These are phyloP conservation scores for Neodiprion lecontei DNA, from an alignment of 1,140 invertebrate species.

Conservation along the genomic window DNA sequence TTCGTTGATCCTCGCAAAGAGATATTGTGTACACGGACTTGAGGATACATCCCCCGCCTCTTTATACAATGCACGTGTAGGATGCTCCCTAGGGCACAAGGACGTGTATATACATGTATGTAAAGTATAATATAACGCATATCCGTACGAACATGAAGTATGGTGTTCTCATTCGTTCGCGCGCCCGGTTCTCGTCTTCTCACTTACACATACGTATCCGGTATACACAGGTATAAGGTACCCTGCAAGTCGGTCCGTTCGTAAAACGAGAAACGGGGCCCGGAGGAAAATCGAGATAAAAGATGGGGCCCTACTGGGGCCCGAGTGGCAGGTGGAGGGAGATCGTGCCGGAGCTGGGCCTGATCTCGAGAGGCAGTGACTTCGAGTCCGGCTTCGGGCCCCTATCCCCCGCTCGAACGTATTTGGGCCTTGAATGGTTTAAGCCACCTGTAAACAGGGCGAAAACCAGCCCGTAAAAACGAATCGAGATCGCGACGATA, in stretches of 20 bases:
- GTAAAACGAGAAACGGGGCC: constrained; percentile 6
- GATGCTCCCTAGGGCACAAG: neutral
- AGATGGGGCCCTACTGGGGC: neutral
- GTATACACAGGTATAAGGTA: neutral
- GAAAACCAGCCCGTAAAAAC: neutral
- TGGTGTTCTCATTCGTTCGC: constrained; percentile 7
- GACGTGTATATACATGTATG: neutral
- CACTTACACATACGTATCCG: neutral
- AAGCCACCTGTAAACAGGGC: constrained; percentile 1
- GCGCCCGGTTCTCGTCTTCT: neutral
- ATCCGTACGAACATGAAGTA: neutral
- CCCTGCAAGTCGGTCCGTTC: neutral
- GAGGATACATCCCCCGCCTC: too few relatives aligned
- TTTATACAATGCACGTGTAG: neutral
- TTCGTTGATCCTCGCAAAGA: neutral
- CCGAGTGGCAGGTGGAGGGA: constrained; percentile 3
- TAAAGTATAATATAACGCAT: neutral
- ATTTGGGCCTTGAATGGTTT: neutral
- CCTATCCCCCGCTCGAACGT: neutral
- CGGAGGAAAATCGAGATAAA: constrained; percentile 7
- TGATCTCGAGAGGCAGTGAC: neutral
- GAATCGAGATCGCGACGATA: too few relatives aligned
- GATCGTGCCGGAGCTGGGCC: neutral
- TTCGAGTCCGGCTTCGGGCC: constrained; percentile 6
- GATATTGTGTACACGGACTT: too few relatives aligned